Evolutionary conservation across 2,113 vertebrate genomes (phyloP).

Genomic region (Indri indri): DNA sequence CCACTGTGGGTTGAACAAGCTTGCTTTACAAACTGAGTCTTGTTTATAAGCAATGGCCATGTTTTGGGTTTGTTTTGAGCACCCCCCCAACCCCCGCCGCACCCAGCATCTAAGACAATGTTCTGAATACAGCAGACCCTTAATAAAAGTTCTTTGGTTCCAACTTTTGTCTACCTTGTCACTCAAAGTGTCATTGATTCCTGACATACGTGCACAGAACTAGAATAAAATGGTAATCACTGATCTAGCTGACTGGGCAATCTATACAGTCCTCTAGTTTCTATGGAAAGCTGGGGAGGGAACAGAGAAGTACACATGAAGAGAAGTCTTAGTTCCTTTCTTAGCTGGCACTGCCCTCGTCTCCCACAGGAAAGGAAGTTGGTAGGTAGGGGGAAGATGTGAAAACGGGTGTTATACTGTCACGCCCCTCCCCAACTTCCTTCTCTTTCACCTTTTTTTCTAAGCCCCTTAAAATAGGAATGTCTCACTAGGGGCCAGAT

Average conservation of each 20-base stretch:
- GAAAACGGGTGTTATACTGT: not conserved
- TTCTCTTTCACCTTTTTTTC: not conserved
- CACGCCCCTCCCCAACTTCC: not conserved
- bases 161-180: not conserved
- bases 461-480: slow-evolving; percentile 20
- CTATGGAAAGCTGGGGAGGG: not conserved
- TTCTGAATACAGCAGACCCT: not conserved
- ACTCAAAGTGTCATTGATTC: not conserved
- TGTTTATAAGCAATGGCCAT: not conserved
- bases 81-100: too few relatives aligned
- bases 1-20: not conserved
- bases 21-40: not conserved
- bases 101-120: not conserved
- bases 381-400: not conserved
- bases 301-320: not conserved
- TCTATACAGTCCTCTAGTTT: not conserved
- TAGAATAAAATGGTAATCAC: not conserved
- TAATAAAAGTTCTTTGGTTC: not conserved
- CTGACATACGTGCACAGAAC: not conserved
- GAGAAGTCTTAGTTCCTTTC: slow-evolving; percentile 9
- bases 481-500: not conserved
- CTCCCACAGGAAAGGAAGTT: slow-evolving; percentile 42
- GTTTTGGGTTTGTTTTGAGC: not conserved
- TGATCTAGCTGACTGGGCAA: not conserved
- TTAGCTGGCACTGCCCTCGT: not conserved